Percentiles rank a stretch among this genome's conserved stretches.
Conservation (phyloP, 2,888 invertebrate genomes). For the Brassicogethes aeneus region DNA sequence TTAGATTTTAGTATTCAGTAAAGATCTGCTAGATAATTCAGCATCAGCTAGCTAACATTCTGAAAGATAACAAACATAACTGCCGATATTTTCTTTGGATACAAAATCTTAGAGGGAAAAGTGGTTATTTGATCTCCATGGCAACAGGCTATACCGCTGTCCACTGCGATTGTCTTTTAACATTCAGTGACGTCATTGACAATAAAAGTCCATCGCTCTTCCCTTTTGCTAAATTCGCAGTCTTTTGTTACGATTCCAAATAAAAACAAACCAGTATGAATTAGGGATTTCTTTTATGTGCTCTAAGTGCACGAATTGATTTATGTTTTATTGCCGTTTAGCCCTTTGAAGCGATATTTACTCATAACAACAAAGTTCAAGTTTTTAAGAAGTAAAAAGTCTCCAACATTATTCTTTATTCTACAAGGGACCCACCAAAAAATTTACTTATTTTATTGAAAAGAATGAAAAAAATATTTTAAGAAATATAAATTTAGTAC, state of each 20-base stretch:
- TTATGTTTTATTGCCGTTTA: constrained; percentile 11
- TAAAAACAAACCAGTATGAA: constrained; percentile 16
- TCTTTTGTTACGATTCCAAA: constrained; percentile 16
- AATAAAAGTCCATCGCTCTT: constrained; percentile 12
- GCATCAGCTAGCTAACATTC: neutral
- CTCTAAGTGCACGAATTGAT: constrained; percentile 14
- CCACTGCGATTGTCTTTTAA: constrained; percentile 7
- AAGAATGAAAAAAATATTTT: too few species aligned
- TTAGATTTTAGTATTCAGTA: too few species aligned
- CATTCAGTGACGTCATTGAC: constrained; percentile 11
- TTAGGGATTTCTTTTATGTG: constrained; percentile 17
- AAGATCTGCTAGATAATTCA: neutral
- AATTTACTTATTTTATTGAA: too few species aligned
- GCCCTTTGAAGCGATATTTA: neutral
- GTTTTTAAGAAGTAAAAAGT: too few species aligned
- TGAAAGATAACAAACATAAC: too few species aligned
- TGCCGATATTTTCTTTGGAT: too few species aligned
- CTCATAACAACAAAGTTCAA: too few species aligned
- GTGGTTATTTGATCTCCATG: constrained; percentile 7
- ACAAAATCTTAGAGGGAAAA: constrained; percentile 5
- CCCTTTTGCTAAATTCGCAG: constrained; percentile 18
- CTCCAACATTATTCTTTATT: too few species aligned
- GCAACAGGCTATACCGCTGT: constrained; percentile 10
- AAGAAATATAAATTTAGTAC: too few species aligned
- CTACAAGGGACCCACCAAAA: too few species aligned